These are phyloP conservation scores for Amorpha juglandis DNA, from an alignment of 2,888 invertebrate species.

Conservation along the genomic window DNA sequence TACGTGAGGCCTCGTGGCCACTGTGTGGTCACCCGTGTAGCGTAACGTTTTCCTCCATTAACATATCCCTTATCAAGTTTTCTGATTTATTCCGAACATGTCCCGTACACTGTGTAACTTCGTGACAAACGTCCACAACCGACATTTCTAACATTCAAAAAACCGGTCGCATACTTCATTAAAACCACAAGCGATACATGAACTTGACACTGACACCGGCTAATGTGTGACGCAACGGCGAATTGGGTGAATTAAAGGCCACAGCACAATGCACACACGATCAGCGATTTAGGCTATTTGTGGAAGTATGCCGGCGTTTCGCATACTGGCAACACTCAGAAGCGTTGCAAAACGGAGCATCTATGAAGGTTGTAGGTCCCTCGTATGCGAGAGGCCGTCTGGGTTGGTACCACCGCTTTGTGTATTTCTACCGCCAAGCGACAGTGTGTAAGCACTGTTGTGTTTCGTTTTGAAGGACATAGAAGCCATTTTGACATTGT, in stretches of 20 bases:
- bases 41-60: neutral
- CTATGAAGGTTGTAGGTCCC: too few relatives aligned
- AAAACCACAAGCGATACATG: conserved; percentile 29
- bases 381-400: too few relatives aligned
- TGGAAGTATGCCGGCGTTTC: neutral
- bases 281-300: too few relatives aligned
- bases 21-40: too few relatives aligned
- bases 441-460: too few relatives aligned
- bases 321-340: too few relatives aligned
- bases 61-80: neutral
- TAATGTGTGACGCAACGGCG: conserved; percentile 44
- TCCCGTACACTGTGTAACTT: neutral
- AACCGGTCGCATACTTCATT: conserved; percentile 27
- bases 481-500: too few relatives aligned
- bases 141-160: neutral
- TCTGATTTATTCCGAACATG: neutral
- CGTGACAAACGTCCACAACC: neutral
- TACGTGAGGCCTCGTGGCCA: too few relatives aligned
- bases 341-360: too few relatives aligned
- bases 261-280: neutral
- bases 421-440: too few relatives aligned
- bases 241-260: conserved; percentile 26
- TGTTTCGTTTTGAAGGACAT: too few relatives aligned
- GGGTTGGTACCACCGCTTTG: too few relatives aligned
- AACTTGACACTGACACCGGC: conserved; percentile 64